Evolutionary conservation across 2,888 invertebrate genomes (phyloP).

Genomic region (Agrochola lota): DNA sequence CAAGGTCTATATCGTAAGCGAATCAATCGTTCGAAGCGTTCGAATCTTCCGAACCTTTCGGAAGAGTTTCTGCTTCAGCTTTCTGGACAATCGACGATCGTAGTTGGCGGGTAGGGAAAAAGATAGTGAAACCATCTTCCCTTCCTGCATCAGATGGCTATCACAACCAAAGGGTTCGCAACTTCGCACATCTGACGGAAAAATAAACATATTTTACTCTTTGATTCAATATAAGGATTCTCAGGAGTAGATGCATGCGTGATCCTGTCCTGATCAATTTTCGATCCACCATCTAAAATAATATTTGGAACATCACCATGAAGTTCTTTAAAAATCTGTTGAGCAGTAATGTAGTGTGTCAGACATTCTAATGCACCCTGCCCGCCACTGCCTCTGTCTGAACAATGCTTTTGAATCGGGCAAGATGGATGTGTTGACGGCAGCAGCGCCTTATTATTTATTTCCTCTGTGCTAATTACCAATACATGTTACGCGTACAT

Average conservation of each 20-base stretch:
- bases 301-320: not conserved
- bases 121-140: not conserved
- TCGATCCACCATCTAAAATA: no score
- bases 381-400: not conserved
- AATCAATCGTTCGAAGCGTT: no score
- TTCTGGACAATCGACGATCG: not conserved
- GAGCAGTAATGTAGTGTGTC: not conserved
- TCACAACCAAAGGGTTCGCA: no score
- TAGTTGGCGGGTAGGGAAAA: not conserved
- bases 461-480: no score
- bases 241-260: not conserved
- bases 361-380: not conserved
- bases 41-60: no score
- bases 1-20: not conserved
- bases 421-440: no score
- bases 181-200: not conserved
- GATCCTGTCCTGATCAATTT: no score
- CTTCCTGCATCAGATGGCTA: not conserved
- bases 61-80: not conserved
- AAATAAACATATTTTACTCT: not conserved
- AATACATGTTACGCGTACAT: no score
- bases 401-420: not conserved
- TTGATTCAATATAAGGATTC: not conserved
- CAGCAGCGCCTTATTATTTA: no score
- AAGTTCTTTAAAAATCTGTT: not conserved